These are phyloP conservation scores for Nymphalis c-album DNA, from an alignment of 2,888 invertebrate species.

Conservation along the genomic window DNA sequence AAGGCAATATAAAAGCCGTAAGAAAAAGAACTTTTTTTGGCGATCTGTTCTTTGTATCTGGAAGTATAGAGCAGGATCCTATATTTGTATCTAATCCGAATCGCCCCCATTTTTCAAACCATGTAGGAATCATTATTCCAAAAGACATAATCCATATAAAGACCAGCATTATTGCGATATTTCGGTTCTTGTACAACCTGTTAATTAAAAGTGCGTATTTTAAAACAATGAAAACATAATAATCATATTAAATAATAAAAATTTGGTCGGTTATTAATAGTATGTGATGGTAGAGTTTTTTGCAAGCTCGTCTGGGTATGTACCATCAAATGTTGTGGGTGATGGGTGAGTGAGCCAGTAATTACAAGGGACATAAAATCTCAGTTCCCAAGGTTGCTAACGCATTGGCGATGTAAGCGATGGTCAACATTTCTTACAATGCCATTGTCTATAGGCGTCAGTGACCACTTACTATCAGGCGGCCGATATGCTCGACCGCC, in stretches of 20 bases:
- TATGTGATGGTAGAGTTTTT: not conserved
- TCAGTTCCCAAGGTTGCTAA: too few relatives aligned
- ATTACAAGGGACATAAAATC: too few relatives aligned
- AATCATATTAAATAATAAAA: not conserved
- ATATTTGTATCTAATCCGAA: conserved; percentile 88
- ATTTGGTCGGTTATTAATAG: not conserved
- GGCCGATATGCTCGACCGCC: too few relatives aligned
- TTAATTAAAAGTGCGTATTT: conserved; percentile 10
- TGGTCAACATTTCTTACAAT: too few relatives aligned
- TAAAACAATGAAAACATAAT: not conserved
- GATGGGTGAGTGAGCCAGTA: too few relatives aligned
- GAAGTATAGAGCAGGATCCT: conserved; percentile 90
- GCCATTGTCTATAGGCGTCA: too few relatives aligned
- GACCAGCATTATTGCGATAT: conserved; percentile 86
- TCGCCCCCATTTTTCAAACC: conserved; percentile 88
- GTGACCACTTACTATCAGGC: not conserved
- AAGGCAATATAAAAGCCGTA: conserved; percentile 91
- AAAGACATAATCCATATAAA: conserved; percentile 87
- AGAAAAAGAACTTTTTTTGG: conserved; percentile 91
- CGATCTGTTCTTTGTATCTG: conserved; percentile 83
- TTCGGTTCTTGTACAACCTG: conserved; percentile 86
- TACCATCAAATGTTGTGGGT: too few relatives aligned
- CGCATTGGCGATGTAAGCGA: too few relatives aligned
- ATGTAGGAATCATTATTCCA: conserved; percentile 85
- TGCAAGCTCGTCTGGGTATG: too few relatives aligned